Conservation (phyloP, 1,140 invertebrate genomes). For the Phortica variegata region DNA sequence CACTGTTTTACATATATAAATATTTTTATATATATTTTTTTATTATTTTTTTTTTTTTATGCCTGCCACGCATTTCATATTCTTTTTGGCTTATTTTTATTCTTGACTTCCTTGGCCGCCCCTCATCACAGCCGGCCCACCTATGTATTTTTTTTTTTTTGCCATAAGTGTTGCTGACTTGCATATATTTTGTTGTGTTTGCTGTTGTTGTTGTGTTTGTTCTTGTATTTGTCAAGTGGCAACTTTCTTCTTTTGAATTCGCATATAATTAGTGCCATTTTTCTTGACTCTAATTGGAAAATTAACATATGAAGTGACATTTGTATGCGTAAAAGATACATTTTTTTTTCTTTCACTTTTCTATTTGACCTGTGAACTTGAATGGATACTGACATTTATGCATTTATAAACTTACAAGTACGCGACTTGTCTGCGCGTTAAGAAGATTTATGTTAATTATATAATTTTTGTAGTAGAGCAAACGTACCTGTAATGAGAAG, state of each 20-base stretch:
- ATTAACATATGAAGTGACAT: constrained; percentile 55
- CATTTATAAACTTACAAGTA: constrained; percentile 2
- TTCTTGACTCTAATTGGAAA: constrained; percentile 47
- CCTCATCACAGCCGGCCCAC: constrained; percentile 7
- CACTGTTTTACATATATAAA: constrained; percentile 37
- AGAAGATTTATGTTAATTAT: neutral
- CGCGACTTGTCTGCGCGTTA: neutral
- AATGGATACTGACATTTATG: too few relatives aligned
- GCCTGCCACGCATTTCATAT: too few relatives aligned
- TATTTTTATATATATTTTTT: constrained; percentile 46
- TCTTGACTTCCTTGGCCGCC: constrained; percentile 9
- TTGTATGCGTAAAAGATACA: too few relatives aligned
- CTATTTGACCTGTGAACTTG: too few relatives aligned
- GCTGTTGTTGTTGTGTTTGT: constrained; percentile 11
- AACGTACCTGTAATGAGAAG: constrained; percentile 34
- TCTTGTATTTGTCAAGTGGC: constrained; percentile 9
- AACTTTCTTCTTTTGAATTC: constrained; percentile 3
- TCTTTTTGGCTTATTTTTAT: constrained; percentile 3
- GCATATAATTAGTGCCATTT: constrained; percentile 51
- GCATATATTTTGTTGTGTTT: constrained; percentile 31
- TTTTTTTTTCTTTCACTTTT: too few relatives aligned
- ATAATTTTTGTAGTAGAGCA: too few relatives aligned
- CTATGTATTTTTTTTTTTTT: too few relatives aligned
- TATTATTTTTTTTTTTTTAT: constrained; percentile 4
- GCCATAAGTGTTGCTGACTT: constrained; percentile 5